Evolutionary conservation across 2,113 vertebrate genomes (phyloP), one percentile per base, ranked within the genome.

Genomic region (Urocynchramus pylzowi): DNA sequence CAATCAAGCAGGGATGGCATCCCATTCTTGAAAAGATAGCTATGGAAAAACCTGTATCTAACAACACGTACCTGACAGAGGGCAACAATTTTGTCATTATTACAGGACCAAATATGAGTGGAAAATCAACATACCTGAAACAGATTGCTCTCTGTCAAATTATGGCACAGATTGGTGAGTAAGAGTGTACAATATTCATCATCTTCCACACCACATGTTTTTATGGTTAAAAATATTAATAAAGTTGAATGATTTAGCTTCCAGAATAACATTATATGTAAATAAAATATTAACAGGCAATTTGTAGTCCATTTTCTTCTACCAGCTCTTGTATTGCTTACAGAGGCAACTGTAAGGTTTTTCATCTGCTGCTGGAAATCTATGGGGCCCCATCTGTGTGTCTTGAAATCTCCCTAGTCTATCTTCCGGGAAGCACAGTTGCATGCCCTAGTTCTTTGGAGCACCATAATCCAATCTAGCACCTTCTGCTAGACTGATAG

Each of bases 101-200:
- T 91, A 99, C 99, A 33, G 99, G 99, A 84, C 99, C 99, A 86
- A 99, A 99, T 96, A 99, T 99, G 99, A 99, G 99, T 87, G 99
- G 99, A 80, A 99, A 99, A 94, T 99, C 99, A 88, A 99, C 99
- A 9, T 99, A 99, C 95, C 97, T 99, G 89, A 99, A 99, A 95
- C 99, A 99, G 93, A 99, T 99, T 98, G 99, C 99, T 12, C 98
- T 99, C 91, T 99, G 98, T 98, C 99, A 99, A 97, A 99, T 99
- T 95, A 99, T 99, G 99, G 99, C 99, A 95, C 99, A 99, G 95
- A 99, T 99, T 96, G 99, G 99, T 99, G 95, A 98, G 97, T 93
- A 87, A 23, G 37, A 61, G 33, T 59, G 53, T 89, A 65, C 42
- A 13, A 1, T 76, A 33, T 35, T 45, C 14, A 47, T 90, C 20